These are phyloP conservation scores for Trochalopteron elliotii DNA, from an alignment of 2,113 vertebrate species.

Conservation along the genomic window DNA sequence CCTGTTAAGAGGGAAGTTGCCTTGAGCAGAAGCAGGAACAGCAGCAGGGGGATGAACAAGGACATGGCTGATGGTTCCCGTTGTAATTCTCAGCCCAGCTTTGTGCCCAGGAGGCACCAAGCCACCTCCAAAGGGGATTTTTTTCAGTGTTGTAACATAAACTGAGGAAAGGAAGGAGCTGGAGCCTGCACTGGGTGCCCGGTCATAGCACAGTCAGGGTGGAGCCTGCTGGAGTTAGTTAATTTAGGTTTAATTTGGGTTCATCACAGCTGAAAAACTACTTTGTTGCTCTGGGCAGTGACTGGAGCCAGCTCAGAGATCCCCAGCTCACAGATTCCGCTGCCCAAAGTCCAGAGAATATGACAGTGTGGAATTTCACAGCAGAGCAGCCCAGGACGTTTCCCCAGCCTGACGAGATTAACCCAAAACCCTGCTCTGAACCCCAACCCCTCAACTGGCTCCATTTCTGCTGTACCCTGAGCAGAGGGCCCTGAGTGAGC, in stretches of 20 bases:
- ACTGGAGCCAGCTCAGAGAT: neutral
- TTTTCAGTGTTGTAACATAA: accelerated
- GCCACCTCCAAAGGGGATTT: neutral
- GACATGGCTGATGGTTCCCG: accelerated
- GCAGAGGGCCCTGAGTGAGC: neutral
- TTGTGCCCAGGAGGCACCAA: neutral
- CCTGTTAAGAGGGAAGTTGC: neutral
- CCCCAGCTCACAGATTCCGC: neutral
- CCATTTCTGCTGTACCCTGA: accelerated
- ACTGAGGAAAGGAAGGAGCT: neutral
- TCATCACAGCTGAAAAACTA: neutral
- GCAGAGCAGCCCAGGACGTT: neutral
- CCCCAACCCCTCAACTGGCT: neutral
- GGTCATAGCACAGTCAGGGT: accelerated
- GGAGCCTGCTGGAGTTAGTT: neutral
- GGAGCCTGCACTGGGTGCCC: accelerated
- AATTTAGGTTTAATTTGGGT: neutral
- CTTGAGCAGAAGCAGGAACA: neutral
- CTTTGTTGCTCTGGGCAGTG: neutral
- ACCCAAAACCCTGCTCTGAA: neutral
- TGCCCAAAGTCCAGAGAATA: neutral
- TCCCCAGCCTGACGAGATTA: neutral
- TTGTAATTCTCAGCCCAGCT: neutral
- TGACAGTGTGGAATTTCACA: neutral
- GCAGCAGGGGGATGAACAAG: neutral